Conservation (phyloP, 2,888 invertebrate species). For the Gymnosoma rotundatum region DNA sequence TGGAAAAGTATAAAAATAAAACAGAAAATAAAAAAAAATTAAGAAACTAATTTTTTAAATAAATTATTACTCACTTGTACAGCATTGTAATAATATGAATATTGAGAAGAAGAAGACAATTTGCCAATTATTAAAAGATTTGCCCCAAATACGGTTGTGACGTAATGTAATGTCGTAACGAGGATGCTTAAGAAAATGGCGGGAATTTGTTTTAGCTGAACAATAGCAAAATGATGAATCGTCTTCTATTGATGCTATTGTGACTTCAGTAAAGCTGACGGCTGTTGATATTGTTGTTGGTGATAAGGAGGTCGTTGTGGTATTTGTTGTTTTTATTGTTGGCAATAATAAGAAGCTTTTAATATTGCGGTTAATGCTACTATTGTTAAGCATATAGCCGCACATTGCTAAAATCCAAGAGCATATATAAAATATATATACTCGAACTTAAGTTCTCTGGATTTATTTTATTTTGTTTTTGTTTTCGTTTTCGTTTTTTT, state of each 20-base stretch:
- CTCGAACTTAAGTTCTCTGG: conserved; percentile 24
- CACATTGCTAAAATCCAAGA: conserved; percentile 64
- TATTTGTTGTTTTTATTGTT: conserved; percentile 22
- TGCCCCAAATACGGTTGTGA: conserved; percentile 37
- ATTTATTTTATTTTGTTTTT: no score
- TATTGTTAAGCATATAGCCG: conserved; percentile 68
- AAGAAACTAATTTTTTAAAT: conserved; percentile 24
- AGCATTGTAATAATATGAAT: conserved; percentile 80
- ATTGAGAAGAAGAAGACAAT: conserved; percentile 80
- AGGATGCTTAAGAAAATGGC: conserved; percentile 19
- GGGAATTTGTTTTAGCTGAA: conserved; percentile 23
- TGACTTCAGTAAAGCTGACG: neutral
- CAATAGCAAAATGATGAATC: conserved; percentile 49
- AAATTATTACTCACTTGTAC: conserved; percentile 79
- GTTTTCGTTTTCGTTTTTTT: neutral
- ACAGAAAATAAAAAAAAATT: neutral
- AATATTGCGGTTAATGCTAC: conserved; percentile 68
- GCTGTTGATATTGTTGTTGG: conserved; percentile 12
- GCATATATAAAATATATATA: conserved; percentile 60
- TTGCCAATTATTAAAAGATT: conserved; percentile 78
- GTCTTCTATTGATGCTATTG: conserved; percentile 4
- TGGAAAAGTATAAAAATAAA: neutral
- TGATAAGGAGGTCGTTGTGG: conserved; percentile 19
- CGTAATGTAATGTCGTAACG: conserved; percentile 20
- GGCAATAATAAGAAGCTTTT: conserved; percentile 55